Conservation (phyloP, 2,888 invertebrate genomes). For the Cheilosia urbana region DNA sequence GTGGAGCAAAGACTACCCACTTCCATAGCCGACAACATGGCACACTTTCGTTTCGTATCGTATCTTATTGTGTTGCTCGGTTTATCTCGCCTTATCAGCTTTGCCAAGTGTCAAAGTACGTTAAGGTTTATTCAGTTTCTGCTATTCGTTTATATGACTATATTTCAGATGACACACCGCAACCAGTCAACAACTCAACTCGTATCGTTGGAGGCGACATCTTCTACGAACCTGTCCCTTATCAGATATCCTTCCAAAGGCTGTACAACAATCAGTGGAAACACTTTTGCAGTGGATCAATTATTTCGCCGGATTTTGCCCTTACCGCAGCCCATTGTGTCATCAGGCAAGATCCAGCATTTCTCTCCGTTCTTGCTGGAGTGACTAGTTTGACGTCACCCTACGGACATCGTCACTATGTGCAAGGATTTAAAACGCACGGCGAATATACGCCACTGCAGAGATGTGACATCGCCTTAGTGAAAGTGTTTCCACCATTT, state of each 20-base stretch:
- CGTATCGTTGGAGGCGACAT: conserved; percentile 35
- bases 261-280: conserved; percentile 77
- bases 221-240: conserved; percentile 75
- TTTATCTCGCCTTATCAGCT: conserved; percentile 1
- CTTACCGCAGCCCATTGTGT: conserved; percentile 83
- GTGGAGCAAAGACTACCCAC: not conserved
- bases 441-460: conserved; percentile 81
- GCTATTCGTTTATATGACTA: not conserved
- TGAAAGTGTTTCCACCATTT: conserved; percentile 80
- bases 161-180: not conserved
- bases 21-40: conserved; percentile 5
- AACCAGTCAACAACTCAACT: not conserved
- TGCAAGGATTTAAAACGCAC: conserved; percentile 80
- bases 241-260: conserved; percentile 81
- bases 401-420: conserved; percentile 79
- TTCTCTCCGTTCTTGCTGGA: conserved; percentile 79
- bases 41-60: not conserved
- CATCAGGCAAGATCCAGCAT: conserved; percentile 79
- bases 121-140: not conserved
- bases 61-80: not conserved
- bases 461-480: conserved; percentile 82
- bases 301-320: conserved; percentile 80
- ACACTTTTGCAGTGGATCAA: conserved; percentile 83
- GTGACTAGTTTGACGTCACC: conserved; percentile 78
- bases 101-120: not conserved